phyloP scores from a whole-genome alignment of 2,888 invertebrate species.

The Dynastes tityus region DNA sequence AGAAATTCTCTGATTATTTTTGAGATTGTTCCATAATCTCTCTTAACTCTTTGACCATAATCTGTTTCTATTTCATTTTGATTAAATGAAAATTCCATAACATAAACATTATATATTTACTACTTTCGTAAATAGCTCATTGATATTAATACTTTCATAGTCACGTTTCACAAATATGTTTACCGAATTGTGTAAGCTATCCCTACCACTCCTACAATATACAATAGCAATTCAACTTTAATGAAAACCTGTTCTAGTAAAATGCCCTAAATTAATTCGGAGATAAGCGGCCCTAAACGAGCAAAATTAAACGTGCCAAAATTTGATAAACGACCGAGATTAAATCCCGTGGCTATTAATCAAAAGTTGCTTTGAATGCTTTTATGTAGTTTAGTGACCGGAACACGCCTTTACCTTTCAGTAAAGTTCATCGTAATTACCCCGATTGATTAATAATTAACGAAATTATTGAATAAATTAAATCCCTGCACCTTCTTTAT shows the following conservation, averaged over 20 bases:
- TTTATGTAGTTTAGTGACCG: neutral
- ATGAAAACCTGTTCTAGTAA: neutral
- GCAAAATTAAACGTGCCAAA: constrained; percentile 22
- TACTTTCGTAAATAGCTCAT: neutral
- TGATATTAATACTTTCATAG: neutral
- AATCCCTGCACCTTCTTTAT: too few species aligned
- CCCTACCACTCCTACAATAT: too few species aligned
- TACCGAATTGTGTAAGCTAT: neutral
- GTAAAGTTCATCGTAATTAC: neutral
- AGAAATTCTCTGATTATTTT: too few species aligned
- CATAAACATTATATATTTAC: neutral
- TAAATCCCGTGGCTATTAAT: neutral
- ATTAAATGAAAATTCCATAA: neutral
- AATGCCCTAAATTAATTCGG: neutral
- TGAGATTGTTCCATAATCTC: too few species aligned
- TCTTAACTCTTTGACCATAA: too few species aligned
- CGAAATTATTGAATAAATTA: too few species aligned
- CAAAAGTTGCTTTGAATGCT: constrained; percentile 4
- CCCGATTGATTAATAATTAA: neutral
- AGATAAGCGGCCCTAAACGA: neutral
- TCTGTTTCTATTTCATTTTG: too few species aligned
- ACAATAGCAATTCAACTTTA: neutral
- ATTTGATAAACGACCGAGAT: constrained; percentile 19
- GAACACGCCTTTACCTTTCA: constrained; percentile 17
- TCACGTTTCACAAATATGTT: neutral